These are phyloP conservation scores for Microcebus murinus DNA, from an alignment of 2,113 vertebrate species.

Conservation along the genomic window DNA sequence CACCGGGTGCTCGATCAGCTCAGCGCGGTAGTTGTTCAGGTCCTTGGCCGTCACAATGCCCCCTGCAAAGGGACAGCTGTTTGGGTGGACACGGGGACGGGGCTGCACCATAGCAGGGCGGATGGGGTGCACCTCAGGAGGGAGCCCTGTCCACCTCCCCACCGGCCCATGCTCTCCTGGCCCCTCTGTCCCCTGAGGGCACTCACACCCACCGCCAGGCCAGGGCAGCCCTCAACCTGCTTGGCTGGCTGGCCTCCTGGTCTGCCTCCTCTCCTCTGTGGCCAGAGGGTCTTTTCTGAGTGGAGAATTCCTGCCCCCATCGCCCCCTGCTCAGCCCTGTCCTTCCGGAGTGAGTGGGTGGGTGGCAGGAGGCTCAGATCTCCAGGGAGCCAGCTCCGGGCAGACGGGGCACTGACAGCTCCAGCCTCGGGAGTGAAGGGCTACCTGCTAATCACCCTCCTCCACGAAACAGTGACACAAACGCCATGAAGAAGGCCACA, in stretches of 20 bases:
- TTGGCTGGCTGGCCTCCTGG: not conserved
- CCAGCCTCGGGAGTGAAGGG: not conserved
- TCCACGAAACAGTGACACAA: not conserved
- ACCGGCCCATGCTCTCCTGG: too few relatives aligned
- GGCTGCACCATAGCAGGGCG: not conserved
- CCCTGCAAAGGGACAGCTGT: constrained; percentile 84
- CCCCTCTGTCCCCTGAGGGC: too few relatives aligned
- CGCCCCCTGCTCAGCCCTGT: too few relatives aligned
- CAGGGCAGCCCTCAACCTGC: not conserved
- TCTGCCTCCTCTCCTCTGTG: not conserved
- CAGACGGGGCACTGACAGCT: not conserved
- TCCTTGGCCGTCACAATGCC: constrained; percentile 94
- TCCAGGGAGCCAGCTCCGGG: not conserved
- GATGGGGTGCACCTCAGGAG: accelerated
- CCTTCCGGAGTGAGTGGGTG: not conserved
- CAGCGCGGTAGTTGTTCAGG: constrained; percentile 87
- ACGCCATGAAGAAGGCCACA: not conserved
- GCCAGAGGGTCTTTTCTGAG: not conserved
- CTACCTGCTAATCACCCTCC: not conserved
- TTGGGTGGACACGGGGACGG: not conserved
- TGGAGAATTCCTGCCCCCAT: not conserved
- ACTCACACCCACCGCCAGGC: not conserved
- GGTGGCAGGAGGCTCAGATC: not conserved
- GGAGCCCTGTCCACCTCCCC: not conserved
- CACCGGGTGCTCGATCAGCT: constrained; percentile 89